Percentiles rank a stretch among this genome's conserved stretches.
Evolutionary conservation across 2,113 vertebrate species (phyloP).

Genomic region (Lagopus muta): DNA sequence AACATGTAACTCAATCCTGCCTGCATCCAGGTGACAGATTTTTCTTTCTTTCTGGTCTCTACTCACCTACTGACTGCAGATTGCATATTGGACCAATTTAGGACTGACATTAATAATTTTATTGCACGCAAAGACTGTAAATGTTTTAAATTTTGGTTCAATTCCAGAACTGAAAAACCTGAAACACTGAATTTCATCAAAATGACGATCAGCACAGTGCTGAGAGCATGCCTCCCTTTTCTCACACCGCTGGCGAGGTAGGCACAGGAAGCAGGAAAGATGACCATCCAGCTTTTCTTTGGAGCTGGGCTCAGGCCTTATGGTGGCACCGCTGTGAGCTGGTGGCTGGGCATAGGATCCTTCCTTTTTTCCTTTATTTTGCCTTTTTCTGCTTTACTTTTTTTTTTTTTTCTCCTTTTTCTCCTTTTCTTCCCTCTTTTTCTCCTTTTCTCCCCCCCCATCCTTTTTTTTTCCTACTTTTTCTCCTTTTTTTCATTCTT

Average conservation of each 20-base stretch:
- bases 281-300: accelerated
- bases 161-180: background rate
- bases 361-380: background rate
- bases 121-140: background rate
- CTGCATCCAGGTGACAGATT: background rate
- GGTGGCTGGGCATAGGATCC: too few relatives aligned
- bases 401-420: background rate
- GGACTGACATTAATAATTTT: background rate
- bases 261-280: background rate
- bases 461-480: accelerated
- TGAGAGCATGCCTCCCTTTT: background rate
- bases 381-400: background rate
- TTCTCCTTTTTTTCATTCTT: too few relatives aligned
- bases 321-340: background rate
- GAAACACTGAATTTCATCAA: background rate
- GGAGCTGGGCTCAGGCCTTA: background rate
- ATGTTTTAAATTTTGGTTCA: background rate
- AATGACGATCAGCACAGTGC: background rate
- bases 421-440: too few relatives aligned
- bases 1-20: background rate
- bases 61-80: background rate
- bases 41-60: background rate
- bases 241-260: accelerated
- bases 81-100: background rate
- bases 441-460: too few relatives aligned